A percentile compares a stretch with the other conserved stretches of the same genome.
These are phyloP conservation scores for Sminthurinus aureus DNA, from an alignment of 2,888 invertebrate species.

Conservation along the genomic window DNA sequence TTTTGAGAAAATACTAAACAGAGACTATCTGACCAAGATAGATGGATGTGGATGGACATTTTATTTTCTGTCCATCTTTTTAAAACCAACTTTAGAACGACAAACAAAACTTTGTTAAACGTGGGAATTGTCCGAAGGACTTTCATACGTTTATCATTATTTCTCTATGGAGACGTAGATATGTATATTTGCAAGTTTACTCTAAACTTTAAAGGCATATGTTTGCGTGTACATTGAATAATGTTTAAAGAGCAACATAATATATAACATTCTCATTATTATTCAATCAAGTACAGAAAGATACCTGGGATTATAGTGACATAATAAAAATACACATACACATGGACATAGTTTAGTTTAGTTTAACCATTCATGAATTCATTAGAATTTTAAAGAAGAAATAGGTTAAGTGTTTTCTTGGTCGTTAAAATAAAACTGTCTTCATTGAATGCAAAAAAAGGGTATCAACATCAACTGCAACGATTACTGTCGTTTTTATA, in stretches of 20 bases:
- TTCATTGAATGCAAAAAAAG: not conserved
- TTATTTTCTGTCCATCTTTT: no score
- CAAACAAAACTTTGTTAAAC: slow-evolving; percentile 1
- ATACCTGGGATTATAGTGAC: no score
- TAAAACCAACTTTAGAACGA: not conserved
- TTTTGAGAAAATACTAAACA: no score
- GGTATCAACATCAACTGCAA: not conserved
- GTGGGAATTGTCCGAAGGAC: slow-evolving; percentile 18
- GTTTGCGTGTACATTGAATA: not conserved
- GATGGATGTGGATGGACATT: no score
- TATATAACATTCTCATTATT: no score
- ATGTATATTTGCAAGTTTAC: not conserved
- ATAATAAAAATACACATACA: no score
- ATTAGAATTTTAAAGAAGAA: not conserved
- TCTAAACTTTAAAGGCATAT: no score
- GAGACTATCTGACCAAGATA: no score
- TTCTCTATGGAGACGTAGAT: not conserved
- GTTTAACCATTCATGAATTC: not conserved
- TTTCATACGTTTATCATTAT: not conserved
- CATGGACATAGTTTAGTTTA: no score
- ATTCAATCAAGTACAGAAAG: no score
- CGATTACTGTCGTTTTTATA: no score
- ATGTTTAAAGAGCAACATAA: no score
- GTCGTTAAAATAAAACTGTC: slow-evolving; percentile 9
- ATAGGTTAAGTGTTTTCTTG: slow-evolving; percentile 27